A percentile compares a stretch with the other conserved stretches of the same genome.
These are phyloP conservation scores for Oryctes rhinoceros DNA, from an alignment of 1,140 invertebrate species.

Conservation along the genomic window DNA sequence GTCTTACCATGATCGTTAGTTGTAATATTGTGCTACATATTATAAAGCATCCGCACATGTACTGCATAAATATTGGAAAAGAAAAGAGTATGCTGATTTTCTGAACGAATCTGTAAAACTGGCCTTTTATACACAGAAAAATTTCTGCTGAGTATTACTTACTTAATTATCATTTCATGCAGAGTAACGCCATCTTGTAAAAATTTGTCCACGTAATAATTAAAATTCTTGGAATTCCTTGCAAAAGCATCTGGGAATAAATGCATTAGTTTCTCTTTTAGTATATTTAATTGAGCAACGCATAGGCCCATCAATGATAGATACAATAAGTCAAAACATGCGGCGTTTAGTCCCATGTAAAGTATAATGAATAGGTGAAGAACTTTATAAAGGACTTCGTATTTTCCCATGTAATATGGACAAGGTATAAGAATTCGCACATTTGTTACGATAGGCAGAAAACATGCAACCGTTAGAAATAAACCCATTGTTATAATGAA, in stretches of 20 bases:
- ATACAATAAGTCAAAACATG: not conserved
- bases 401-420: not conserved
- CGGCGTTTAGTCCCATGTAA: not conserved
- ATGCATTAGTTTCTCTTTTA: not conserved
- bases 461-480: not conserved
- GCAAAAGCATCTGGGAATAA: not conserved
- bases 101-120: not conserved
- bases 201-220: not conserved
- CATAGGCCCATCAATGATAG: not conserved
- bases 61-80: not conserved
- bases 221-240: not conserved
- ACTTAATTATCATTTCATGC: constrained; percentile 11
- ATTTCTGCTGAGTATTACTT: not conserved
- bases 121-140: not conserved
- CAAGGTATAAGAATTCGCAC: not conserved
- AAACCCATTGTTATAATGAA: not conserved
- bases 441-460: not conserved
- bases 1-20: not conserved
- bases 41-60: not conserved
- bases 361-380: not conserved
- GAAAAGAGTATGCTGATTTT: not conserved
- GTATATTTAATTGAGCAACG: constrained; percentile 23
- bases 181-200: not conserved
- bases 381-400: not conserved
- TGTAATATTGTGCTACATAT: not conserved